Percentiles rank a stretch among this genome's conserved stretches.
Conservation (phyloP, 1,140 invertebrate genomes). For the Megalonaias nervosa region DNA sequence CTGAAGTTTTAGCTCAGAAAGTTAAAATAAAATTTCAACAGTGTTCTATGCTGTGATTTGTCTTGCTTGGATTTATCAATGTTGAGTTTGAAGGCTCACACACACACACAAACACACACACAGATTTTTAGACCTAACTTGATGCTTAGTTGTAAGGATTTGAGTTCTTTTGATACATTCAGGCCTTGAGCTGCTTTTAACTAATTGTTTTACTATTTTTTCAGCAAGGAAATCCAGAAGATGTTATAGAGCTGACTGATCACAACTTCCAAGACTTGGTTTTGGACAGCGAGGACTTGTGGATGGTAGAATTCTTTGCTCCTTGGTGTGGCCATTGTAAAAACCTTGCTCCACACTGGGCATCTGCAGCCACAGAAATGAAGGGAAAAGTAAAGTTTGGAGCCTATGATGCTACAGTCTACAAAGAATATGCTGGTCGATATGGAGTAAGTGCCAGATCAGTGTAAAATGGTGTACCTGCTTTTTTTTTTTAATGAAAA, state of each 20-base stretch:
- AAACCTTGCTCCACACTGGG: conserved; percentile 95
- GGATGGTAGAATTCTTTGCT: conserved; percentile 98
- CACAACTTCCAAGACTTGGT: conserved; percentile 94
- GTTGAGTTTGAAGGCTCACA: too few relatives aligned
- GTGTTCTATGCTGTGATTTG: too few relatives aligned
- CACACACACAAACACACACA: too few relatives aligned
- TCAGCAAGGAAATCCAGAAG: conserved; percentile 74
- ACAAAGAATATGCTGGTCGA: conserved; percentile 81
- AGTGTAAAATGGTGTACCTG: background rate
- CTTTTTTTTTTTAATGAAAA: background rate
- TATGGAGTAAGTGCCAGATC: conserved; percentile 69
- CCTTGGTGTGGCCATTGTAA: conserved; percentile 90
- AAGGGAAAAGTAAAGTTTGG: conserved; percentile 96
- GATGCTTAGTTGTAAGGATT: background rate
- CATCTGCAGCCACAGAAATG: conserved; percentile 91
- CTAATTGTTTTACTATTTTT: conserved; percentile 4
- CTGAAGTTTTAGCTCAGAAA: too few relatives aligned
- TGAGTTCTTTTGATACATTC: background rate
- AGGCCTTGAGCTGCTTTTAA: background rate
- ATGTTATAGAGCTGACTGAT: conserved; percentile 95
- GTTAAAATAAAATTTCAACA: too few relatives aligned
- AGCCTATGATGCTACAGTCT: conserved; percentile 95
- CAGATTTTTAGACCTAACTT: too few relatives aligned
- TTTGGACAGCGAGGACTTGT: conserved; percentile 91
- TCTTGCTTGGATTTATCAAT: too few relatives aligned